Evolutionary conservation across 2,113 vertebrate genomes (phyloP).

Genomic region (Amphiprion percula): DNA sequence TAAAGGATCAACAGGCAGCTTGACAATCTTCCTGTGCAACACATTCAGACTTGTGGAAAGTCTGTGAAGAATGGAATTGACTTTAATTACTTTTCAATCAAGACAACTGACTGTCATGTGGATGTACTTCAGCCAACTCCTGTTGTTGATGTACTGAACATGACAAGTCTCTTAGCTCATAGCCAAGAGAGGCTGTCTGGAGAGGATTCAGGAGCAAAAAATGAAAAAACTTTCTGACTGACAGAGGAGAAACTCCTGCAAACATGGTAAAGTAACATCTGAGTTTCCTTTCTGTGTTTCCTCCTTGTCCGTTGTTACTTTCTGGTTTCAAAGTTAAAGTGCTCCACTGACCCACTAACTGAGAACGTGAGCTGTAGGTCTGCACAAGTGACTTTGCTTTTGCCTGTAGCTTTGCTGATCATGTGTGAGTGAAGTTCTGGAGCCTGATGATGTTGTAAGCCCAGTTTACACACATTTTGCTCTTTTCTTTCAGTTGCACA

Average conservation of each 20-base stretch:
- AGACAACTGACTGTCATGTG: conserved; percentile 54
- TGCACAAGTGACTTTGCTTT: conserved; percentile 49
- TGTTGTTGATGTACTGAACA: conserved; percentile 61
- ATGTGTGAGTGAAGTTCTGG: conserved; percentile 28
- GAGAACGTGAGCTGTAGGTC: conserved; percentile 21
- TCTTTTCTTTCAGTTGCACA: neutral
- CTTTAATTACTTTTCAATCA: conserved; percentile 40
- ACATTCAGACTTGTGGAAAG: conserved; percentile 32
- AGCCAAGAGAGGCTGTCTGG: conserved; percentile 45
- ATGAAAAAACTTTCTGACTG: conserved; percentile 59
- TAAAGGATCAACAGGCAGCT: conserved; percentile 73
- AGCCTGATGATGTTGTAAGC: neutral
- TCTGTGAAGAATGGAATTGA: conserved; percentile 53
- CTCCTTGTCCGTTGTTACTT: conserved; percentile 14
- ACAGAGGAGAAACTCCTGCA: conserved; percentile 48
- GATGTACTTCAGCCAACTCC: conserved; percentile 46
- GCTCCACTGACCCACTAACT: conserved; percentile 68
- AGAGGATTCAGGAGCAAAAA: conserved; percentile 55
- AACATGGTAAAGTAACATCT: conserved; percentile 81
- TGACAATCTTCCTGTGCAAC: conserved; percentile 38
- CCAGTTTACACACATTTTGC: conserved; percentile 5
- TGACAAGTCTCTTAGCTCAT: conserved; percentile 49
- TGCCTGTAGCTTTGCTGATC: conserved; percentile 33
- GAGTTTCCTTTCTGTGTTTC: conserved; percentile 9
- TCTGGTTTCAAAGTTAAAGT: conserved; percentile 19